Conservation (phyloP, 1,140 invertebrate species). For the Drosophila parvula region DNA sequence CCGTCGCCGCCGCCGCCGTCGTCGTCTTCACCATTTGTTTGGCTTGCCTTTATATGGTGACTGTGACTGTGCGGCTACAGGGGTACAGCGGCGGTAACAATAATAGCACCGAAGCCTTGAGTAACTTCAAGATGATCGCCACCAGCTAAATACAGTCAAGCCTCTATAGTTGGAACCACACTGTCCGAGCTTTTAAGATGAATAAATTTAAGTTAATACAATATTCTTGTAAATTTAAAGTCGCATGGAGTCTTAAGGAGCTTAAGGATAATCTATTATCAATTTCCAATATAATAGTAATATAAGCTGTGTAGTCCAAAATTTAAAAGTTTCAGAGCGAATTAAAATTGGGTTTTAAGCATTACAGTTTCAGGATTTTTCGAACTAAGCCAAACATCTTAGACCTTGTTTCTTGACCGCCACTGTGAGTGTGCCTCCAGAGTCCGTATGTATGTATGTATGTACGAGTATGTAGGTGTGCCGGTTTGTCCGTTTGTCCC, state of each 20-base stretch:
- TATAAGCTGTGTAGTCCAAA: too few relatives aligned
- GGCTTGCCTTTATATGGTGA: constrained; percentile 64
- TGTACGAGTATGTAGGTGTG: constrained; percentile 22
- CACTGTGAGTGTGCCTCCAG: constrained; percentile 24
- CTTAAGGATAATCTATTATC: too few relatives aligned
- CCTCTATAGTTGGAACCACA: too few relatives aligned
- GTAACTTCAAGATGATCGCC: neutral
- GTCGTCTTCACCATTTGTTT: constrained; percentile 50
- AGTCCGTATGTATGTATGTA: constrained; percentile 58
- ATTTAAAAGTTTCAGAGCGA: too few relatives aligned
- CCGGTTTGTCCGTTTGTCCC: constrained; percentile 55
- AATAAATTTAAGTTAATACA: too few relatives aligned
- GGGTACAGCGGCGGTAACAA: neutral
- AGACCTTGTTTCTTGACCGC: neutral
- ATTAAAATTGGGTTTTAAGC: too few relatives aligned
- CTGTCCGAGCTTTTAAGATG: too few relatives aligned
- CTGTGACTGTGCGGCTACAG: constrained; percentile 9
- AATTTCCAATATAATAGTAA: too few relatives aligned
- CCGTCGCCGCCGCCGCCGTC: constrained; percentile 18
- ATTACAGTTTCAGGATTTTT: too few relatives aligned
- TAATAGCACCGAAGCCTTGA: neutral
- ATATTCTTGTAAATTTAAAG: too few relatives aligned
- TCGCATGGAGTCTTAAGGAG: too few relatives aligned
- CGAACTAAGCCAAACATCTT: neutral
- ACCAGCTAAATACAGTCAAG: neutral